phyloP scores from a whole-genome alignment of 2,888 invertebrate species.

The Synergus japonicus region DNA sequence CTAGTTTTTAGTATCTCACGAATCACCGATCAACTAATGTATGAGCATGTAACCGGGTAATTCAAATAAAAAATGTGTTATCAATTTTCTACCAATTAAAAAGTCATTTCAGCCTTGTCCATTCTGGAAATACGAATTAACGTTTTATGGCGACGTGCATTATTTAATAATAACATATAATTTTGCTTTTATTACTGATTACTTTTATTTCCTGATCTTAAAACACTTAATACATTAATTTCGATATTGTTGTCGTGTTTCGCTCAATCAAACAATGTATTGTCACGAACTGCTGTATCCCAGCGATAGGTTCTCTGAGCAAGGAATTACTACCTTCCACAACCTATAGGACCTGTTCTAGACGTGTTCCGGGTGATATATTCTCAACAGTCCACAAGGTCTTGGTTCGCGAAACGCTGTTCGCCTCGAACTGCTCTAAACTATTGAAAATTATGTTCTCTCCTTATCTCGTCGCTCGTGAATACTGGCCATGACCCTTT shows the following conservation, averaged over 20 bases:
- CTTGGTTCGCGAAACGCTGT: slow-evolving; percentile 5
- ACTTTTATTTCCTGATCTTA: background rate
- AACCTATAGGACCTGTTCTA: slow-evolving; percentile 63
- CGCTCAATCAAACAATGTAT: slow-evolving; percentile 42
- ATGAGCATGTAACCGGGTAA: background rate
- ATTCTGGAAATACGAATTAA: background rate
- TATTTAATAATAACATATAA: background rate
- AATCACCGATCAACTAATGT: slow-evolving; percentile 9
- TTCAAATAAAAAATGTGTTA: slow-evolving; percentile 9
- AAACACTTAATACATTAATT: background rate
- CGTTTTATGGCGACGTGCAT: background rate
- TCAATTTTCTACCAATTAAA: background rate
- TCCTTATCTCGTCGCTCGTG: slow-evolving; percentile 51
- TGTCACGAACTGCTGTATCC: slow-evolving; percentile 56
- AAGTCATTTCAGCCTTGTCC: background rate
- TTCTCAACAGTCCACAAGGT: slow-evolving; percentile 53
- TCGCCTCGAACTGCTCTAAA: slow-evolving; percentile 48
- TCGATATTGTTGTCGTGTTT: background rate
- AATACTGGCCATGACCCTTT: slow-evolving; percentile 51
- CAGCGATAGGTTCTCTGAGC: slow-evolving; percentile 55
- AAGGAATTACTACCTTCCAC: slow-evolving; percentile 65
- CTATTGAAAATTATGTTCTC: slow-evolving; percentile 64
- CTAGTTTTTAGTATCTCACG: slow-evolving; percentile 11
- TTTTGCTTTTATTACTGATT: background rate
- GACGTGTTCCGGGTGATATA: slow-evolving; percentile 66